These are phyloP conservation scores for Aphelinus atriplicis DNA, from an alignment of 1,140 invertebrate species.

Conservation along the genomic window DNA sequence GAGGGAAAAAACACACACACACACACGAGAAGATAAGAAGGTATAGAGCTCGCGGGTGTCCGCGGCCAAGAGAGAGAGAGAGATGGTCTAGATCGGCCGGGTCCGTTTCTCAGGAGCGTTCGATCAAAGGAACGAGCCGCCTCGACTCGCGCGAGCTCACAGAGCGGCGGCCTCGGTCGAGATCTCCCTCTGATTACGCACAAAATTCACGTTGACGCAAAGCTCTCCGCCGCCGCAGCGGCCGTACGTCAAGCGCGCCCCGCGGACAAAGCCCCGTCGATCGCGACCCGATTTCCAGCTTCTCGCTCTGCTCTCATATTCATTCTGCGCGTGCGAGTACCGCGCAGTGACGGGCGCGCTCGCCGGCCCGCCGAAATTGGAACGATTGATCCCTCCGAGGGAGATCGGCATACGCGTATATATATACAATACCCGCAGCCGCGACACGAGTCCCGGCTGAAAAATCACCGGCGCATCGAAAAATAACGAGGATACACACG, in stretches of 20 bases:
- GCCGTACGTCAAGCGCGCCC: background rate
- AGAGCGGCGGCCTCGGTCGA: background rate
- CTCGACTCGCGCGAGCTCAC: background rate
- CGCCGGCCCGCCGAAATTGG: too few relatives aligned
- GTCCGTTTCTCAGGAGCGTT: conserved; percentile 41
- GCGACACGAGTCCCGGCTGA: too few relatives aligned
- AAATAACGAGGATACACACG: too few relatives aligned
- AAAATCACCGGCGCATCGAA: too few relatives aligned
- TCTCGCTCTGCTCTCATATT: conserved; percentile 53
- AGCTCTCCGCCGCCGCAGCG: conserved; percentile 1
- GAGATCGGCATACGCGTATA: too few relatives aligned
- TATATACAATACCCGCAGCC: too few relatives aligned
- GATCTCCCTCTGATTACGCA: conserved; percentile 32
- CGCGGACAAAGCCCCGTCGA: conserved; percentile 28
- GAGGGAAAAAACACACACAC: too few relatives aligned
- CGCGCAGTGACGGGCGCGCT: too few relatives aligned
- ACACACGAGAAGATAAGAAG: conserved; percentile 11
- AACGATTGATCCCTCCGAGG: too few relatives aligned
- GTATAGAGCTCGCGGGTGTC: background rate
- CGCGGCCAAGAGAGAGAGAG: conserved; percentile 9
- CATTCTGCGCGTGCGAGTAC: conserved; percentile 44
- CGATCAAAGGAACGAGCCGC: conserved; percentile 48
- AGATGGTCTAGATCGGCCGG: conserved; percentile 36
- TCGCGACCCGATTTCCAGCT: conserved; percentile 13
- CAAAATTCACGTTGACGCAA: conserved; percentile 34